phyloP scores from a whole-genome alignment of 2,797 vertebrate species.

The Notolabrus celidotus region DNA sequence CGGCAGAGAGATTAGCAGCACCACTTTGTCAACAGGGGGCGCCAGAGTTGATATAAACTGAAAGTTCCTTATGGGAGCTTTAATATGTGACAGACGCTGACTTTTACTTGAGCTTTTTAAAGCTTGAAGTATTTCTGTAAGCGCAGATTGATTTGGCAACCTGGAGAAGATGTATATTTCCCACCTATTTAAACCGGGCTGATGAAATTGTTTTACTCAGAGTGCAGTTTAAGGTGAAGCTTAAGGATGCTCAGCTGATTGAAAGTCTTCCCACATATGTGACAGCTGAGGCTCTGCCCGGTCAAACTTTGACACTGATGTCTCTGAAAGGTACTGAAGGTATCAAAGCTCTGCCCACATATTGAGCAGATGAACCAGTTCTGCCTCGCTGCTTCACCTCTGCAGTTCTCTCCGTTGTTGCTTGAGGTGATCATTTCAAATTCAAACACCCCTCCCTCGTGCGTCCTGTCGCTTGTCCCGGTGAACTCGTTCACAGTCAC shows the following conservation, averaged over 20 bases:
- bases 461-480: slow-evolving; percentile 6
- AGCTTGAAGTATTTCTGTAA: slow-evolving; percentile 1
- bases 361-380: slow-evolving; percentile 75
- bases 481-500: slow-evolving; percentile 24
- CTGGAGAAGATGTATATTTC: background rate
- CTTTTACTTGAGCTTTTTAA: background rate
- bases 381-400: background rate
- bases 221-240: slow-evolving; percentile 64
- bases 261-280: slow-evolving; percentile 59
- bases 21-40: too few species aligned
- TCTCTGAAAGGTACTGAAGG: slow-evolving; percentile 68
- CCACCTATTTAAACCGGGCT: background rate
- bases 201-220: background rate
- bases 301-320: slow-evolving; percentile 64
- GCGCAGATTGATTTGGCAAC: background rate
- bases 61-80: too few species aligned
- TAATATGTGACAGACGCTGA: background rate
- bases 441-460: slow-evolving; percentile 34
- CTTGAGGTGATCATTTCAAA: slow-evolving; percentile 30
- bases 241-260: slow-evolving; percentile 65
- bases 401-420: background rate
- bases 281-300: slow-evolving; percentile 50
- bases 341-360: slow-evolving; percentile 75
- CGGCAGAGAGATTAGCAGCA: too few species aligned
- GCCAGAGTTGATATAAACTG: too few species aligned